Conservation (phyloP, 1,140 invertebrate genomes). For the Sitodiplosis mosellana region DNA sequence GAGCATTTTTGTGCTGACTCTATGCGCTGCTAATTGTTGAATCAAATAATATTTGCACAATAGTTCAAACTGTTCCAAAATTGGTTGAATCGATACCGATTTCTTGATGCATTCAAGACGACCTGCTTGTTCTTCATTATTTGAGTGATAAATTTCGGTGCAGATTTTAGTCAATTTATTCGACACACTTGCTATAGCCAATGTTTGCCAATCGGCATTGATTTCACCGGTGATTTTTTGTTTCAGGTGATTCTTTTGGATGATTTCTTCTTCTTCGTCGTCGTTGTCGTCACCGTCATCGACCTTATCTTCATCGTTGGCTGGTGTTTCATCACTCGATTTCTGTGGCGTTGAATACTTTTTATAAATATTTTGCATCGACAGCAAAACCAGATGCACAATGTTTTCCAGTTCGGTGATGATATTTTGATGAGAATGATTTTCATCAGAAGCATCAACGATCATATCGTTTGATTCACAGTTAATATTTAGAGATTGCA, state of each 20-base stretch:
- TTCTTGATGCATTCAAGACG: slow-evolving; percentile 14
- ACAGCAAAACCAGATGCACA: slow-evolving; percentile 36
- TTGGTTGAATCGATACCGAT: slow-evolving; percentile 31
- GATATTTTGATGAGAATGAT: slow-evolving; percentile 4
- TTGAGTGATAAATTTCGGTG: slow-evolving; percentile 3
- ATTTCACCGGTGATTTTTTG: slow-evolving; percentile 39
- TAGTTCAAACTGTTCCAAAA: slow-evolving; percentile 60
- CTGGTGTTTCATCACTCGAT: slow-evolving; percentile 16
- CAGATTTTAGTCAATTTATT: slow-evolving; percentile 24
- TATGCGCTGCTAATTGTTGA: slow-evolving; percentile 52
- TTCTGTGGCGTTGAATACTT: slow-evolving; percentile 15
- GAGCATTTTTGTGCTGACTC: slow-evolving; percentile 62
- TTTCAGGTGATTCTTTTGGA: slow-evolving; percentile 43
- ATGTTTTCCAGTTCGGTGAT: slow-evolving; percentile 30
- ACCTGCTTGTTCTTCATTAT: slow-evolving; percentile 1
- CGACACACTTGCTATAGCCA: slow-evolving; percentile 30
- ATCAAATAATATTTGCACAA: slow-evolving; percentile 61
- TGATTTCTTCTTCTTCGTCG: slow-evolving; percentile 24
- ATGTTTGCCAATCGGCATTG: slow-evolving; percentile 30
- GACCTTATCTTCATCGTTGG: slow-evolving; percentile 20
- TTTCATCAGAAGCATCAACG: neutral
- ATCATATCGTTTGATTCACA: neutral
- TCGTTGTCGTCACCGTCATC: slow-evolving; percentile 23
- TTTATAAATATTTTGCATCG: slow-evolving; percentile 52
- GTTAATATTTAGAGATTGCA: neutral